These are phyloP conservation scores for Mylabris sibirica DNA, from an alignment of 2,888 invertebrate species.

Conservation along the genomic window DNA sequence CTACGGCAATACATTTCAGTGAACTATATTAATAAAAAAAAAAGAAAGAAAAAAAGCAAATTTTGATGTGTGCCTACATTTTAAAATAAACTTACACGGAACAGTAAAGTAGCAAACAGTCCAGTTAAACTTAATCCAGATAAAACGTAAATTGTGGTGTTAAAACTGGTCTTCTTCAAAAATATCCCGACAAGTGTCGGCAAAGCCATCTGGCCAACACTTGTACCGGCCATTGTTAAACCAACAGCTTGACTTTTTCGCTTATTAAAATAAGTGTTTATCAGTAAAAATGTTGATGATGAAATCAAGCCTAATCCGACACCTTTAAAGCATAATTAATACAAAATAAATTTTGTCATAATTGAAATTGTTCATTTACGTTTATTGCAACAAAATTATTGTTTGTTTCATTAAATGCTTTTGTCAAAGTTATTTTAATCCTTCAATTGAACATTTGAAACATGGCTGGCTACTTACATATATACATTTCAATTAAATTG, in stretches of 20 bases:
- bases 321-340: slow-evolving; percentile 60
- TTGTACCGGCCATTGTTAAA: slow-evolving; percentile 77
- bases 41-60: slow-evolving; percentile 17
- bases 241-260: slow-evolving; percentile 78
- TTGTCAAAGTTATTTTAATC: slow-evolving; percentile 25
- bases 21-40: background rate
- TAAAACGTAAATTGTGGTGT: slow-evolving; percentile 70
- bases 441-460: slow-evolving; percentile 30
- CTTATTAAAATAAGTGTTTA: slow-evolving; percentile 74
- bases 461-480: slow-evolving; percentile 29
- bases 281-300: slow-evolving; percentile 75
- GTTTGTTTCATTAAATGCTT: slow-evolving; percentile 8
- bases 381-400: background rate
- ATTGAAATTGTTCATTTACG: background rate
- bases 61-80: slow-evolving; percentile 13
- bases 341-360: background rate
- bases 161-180: slow-evolving; percentile 71
- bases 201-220: slow-evolving; percentile 77
- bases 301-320: slow-evolving; percentile 75
- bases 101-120: slow-evolving; percentile 59
- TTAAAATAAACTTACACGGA: slow-evolving; percentile 61
- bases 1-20: slow-evolving; percentile 10
- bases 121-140: slow-evolving; percentile 71
- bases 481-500: slow-evolving; percentile 29
- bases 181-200: slow-evolving; percentile 74